Evolutionary conservation across 2,113 vertebrate genomes (phyloP).

Genomic region (Euleptes europaea): DNA sequence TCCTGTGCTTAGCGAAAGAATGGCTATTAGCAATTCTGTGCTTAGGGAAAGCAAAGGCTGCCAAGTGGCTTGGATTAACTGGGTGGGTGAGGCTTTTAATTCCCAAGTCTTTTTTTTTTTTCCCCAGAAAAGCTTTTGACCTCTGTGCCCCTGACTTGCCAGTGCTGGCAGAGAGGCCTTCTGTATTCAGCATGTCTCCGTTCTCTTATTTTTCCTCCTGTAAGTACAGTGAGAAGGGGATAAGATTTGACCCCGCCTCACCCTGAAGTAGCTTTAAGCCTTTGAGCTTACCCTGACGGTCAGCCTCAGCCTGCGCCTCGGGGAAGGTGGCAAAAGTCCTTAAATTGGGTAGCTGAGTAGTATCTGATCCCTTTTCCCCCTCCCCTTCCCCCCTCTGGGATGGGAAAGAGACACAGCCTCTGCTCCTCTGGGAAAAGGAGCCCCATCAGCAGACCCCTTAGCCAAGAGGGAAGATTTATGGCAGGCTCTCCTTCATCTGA

Average conservation of each 20-base stretch:
- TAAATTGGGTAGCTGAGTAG: background rate
- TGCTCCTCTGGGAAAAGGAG: background rate
- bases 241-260: background rate
- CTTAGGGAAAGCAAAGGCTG: background rate
- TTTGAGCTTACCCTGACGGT: no score
- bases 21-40: background rate
- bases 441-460: background rate
- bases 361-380: background rate
- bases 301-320: background rate
- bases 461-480: conserved; percentile 6
- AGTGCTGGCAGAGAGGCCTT: background rate
- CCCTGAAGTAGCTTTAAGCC: background rate
- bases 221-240: background rate
- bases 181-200: background rate
- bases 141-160: background rate
- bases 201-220: no score
- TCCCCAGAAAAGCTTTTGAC: background rate
- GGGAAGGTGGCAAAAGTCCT: background rate
- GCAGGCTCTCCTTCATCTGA: background rate
- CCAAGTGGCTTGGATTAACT: background rate
- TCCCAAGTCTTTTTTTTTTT: background rate
- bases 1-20: background rate
- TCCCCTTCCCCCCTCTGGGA: background rate
- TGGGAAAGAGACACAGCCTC: background rate
- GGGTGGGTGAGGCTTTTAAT: background rate